Evolutionary conservation across 2,888 invertebrate genomes (phyloP).

Genomic region (Holacanthella duospinosa): DNA sequence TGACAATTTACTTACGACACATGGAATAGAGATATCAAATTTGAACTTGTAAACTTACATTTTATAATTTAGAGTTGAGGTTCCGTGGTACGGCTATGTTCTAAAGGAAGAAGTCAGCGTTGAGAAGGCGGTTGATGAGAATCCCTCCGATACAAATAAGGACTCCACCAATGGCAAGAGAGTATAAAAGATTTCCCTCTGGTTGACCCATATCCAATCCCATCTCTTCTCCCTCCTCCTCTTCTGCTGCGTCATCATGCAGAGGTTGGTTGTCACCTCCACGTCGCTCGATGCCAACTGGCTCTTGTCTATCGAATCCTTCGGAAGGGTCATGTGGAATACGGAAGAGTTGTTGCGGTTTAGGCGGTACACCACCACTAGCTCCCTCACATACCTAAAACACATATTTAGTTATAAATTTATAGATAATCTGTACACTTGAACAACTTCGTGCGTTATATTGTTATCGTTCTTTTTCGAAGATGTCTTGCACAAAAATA

Average conservation of each 20-base stretch:
- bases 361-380: not conserved
- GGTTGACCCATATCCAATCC: slow-evolving; percentile 19
- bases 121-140: not conserved
- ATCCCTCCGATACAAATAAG: not conserved
- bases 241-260: slow-evolving; percentile 9
- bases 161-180: slow-evolving; percentile 12
- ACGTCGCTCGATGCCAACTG: not conserved
- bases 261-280: not conserved
- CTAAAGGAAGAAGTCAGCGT: no score
- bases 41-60: no score
- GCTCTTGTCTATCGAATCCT: not conserved
- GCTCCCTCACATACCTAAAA: not conserved
- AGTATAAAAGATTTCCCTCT: no score
- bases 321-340: slow-evolving; percentile 13
- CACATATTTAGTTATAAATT: not conserved
- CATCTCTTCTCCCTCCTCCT: slow-evolving; percentile 24
- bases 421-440: no score
- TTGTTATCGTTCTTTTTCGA: no score
- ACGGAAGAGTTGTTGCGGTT: slow-evolving; percentile 16
- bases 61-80: no score
- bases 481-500: no score
- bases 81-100: no score
- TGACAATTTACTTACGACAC: no score
- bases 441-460: no score
- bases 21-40: no score